Evolutionary conservation across 2,797 vertebrate genomes (phyloP).

Genomic region (Trematomus bernacchii): DNA sequence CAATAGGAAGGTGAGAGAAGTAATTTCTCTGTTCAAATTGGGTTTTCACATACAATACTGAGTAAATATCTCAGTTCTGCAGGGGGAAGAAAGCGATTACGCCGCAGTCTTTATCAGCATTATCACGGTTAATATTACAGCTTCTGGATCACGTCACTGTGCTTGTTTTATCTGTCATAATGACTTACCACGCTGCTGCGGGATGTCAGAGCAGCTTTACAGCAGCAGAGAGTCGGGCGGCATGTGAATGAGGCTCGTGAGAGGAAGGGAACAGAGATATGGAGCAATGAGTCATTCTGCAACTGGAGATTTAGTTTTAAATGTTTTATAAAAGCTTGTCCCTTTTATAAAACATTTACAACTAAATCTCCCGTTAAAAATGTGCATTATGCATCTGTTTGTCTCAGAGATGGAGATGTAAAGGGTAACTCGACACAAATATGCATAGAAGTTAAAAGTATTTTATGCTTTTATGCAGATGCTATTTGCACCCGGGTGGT

Average conservation of each 20-base stretch:
- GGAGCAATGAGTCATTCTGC: neutral
- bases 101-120: constrained; percentile 25
- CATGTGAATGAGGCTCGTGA: constrained; percentile 56
- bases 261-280: constrained; percentile 14
- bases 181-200: constrained; percentile 38
- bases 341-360: too few species aligned
- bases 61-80: constrained; percentile 43
- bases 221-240: constrained; percentile 28
- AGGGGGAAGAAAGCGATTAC: constrained; percentile 24
- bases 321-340: neutral
- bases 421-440: too few species aligned
- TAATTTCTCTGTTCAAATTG: constrained; percentile 40
- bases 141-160: constrained; percentile 25
- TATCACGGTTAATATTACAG: constrained; percentile 46
- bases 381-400: neutral
- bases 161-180: constrained; percentile 52
- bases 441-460: too few species aligned
- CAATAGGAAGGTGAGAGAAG: constrained; percentile 34
- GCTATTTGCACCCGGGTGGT: too few species aligned
- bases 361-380: too few species aligned
- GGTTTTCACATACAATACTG: constrained; percentile 36
- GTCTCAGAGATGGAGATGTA: too few species aligned
- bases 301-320: constrained; percentile 18
- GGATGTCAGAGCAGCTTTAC: constrained; percentile 44
- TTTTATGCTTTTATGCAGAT: too few species aligned